Percentiles rank a stretch among this genome's conserved stretches.
These are phyloP conservation scores for Sminthopsis crassicaudata DNA, from an alignment of 2,113 vertebrate genomes.

Conservation along the genomic window DNA sequence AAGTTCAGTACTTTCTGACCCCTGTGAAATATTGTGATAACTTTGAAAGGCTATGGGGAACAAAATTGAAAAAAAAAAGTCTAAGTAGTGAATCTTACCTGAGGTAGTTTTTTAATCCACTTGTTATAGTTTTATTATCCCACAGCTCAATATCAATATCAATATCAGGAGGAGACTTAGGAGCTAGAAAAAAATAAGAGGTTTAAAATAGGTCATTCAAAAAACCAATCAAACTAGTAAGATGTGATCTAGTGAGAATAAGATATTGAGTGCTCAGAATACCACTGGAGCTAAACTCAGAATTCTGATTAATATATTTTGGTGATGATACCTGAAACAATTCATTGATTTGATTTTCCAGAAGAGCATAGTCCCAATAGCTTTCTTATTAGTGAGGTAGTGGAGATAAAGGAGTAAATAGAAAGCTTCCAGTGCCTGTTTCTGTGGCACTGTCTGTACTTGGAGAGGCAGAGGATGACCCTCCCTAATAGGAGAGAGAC, in stretches of 20 bases:
- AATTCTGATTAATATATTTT: neutral
- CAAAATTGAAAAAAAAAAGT: rapidly evolving
- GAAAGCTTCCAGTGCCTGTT: neutral
- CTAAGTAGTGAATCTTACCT: slow-evolving; percentile 85
- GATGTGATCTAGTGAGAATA: slow-evolving; percentile 32
- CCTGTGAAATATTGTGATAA: rapidly evolving
- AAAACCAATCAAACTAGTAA: slow-evolving; percentile 52
- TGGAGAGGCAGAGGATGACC: neutral
- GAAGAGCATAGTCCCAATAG: neutral
- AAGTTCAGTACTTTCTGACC: neutral
- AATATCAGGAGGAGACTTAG: slow-evolving; percentile 93
- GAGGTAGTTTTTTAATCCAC: slow-evolving; percentile 99
- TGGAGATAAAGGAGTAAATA: neutral
- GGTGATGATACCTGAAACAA: neutral
- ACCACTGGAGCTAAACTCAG: neutral
- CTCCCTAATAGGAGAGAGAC: no score
- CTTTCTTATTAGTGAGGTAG: neutral
- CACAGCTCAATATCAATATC: slow-evolving; percentile 95
- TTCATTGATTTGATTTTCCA: neutral
- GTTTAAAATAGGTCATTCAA: slow-evolving; percentile 45
- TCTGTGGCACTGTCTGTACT: neutral
- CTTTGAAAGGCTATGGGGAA: no score
- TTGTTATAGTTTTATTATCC: slow-evolving; percentile 99
- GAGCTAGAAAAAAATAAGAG: slow-evolving; percentile 83
- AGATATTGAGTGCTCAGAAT: slow-evolving; percentile 18